Evolutionary conservation across 1,140 invertebrate species (phyloP).

Genomic region (Drosophila bifasciata): DNA sequence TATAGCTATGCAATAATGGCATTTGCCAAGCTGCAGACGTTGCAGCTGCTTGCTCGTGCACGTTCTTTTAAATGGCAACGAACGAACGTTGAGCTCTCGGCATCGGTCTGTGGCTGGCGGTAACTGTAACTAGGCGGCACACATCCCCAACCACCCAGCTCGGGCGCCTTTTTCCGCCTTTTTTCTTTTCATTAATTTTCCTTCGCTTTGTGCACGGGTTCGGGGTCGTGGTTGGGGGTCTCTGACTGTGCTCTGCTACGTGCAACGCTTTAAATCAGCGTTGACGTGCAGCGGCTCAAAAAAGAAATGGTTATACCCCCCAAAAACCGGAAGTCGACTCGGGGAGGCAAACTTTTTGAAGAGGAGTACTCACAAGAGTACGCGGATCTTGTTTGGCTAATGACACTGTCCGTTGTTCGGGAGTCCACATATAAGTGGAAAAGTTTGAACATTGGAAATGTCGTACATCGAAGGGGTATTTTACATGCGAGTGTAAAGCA

Average conservation of each 20-base stretch:
- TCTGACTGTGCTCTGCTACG: constrained; percentile 32
- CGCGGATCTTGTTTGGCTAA: constrained; percentile 1
- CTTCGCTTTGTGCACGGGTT: constrained; percentile 29
- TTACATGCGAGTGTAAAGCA: too few relatives aligned
- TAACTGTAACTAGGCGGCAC: constrained; percentile 63
- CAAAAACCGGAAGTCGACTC: constrained; percentile 2
- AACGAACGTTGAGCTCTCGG: constrained; percentile 12
- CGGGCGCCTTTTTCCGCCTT: constrained; percentile 2
- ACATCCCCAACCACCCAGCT: too few relatives aligned
- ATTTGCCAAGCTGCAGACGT: constrained; percentile 56
- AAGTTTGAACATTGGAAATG: too few relatives aligned
- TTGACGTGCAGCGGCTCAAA: constrained; percentile 46
- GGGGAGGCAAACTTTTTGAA: constrained; percentile 17
- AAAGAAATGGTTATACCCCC: constrained; percentile 14
- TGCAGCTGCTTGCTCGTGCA: constrained; percentile 68
- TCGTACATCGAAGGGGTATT: too few relatives aligned
- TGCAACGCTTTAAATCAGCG: constrained; percentile 49
- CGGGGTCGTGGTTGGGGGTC: too few relatives aligned
- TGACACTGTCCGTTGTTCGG: too few relatives aligned
- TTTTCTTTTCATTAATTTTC: constrained; percentile 43
- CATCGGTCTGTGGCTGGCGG: constrained; percentile 41
- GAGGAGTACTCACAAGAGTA: neutral
- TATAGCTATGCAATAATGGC: constrained; percentile 65
- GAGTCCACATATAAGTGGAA: too few relatives aligned
- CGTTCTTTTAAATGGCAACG: constrained; percentile 48